Base-by-base conservation (phyloP, 2,797 vertebrate species). In the Buphagus erythrorhynchus region DNA sequence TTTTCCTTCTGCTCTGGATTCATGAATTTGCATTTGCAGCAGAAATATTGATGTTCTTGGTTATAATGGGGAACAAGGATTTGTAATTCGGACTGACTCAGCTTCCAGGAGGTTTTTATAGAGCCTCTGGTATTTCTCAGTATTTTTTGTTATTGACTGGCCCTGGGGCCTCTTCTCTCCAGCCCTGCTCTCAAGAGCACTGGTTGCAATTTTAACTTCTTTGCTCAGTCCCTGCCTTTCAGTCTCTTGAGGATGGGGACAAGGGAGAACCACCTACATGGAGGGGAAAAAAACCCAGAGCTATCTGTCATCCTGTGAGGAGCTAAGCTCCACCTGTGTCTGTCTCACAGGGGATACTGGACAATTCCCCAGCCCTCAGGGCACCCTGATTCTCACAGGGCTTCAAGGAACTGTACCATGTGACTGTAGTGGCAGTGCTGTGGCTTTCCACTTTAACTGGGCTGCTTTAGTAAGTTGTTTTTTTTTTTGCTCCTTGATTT, bases 331-430 rank as follows among this genome's bases (percentile, higher is more conserved):
- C 21, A 16, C 4, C 10, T 11, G 0, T 51, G 33, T 17, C 38
- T 62, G 17, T 24, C 38, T 69, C 11, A 6, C 29, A 63, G 19
- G 2, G 1, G n/a, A 43, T 19, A 49, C 4, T 2, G 19, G 28
- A 20, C 15, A 19, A 35, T 40, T 48, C 21, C 21, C 2, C 2
- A 46, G 3, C 6, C 25, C 21, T 65, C 35, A 46, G 26, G 15
- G 24, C 20, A 66, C 21, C 3, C 8, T 5, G 12, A 29, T 46
- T 75, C 35, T 45, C 48, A 35, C 11, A 18, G 5, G 12, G 6
- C 12, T 85, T 63, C 20, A 26, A 0, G 0, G 59, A 59, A 3
- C 20, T n/a, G 3, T n/a, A 10, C 24, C 5, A 8, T 20, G 21
- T 2, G 5, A 42, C 10, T 38, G 31, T 2, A 12, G 69, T 14